A percentile compares a stretch with the other conserved stretches of the same genome.
phyloP scores from a whole-genome alignment of 2,113 vertebrate species.

The Lamprotornis superbus region DNA sequence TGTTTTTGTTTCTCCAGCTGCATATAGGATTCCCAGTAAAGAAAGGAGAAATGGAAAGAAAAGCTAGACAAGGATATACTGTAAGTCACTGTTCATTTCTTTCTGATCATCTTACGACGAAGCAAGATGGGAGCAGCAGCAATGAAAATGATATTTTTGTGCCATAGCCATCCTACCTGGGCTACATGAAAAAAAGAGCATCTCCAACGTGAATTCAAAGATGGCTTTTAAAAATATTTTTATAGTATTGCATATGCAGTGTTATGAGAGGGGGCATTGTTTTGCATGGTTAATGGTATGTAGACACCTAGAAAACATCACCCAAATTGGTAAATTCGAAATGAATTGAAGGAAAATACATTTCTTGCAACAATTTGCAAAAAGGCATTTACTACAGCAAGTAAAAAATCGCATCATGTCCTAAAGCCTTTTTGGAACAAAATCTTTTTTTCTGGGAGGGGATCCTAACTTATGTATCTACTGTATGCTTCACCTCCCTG shows the following conservation, averaged over 20 bases:
- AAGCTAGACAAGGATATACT: background rate
- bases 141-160: background rate
- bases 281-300: background rate
- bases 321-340: background rate
- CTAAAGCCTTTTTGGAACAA: background rate
- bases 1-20: background rate
- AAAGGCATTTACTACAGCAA: background rate
- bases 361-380: background rate
- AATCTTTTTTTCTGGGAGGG: background rate
- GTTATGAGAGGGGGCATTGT: background rate
- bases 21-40: background rate
- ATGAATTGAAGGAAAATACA: rapidly evolving
- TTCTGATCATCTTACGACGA: background rate
- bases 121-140: background rate
- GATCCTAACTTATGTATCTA: background rate
- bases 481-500: rapidly evolving
- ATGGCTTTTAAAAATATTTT: background rate
- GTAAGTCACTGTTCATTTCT: background rate
- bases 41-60: background rate
- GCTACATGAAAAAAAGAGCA: background rate
- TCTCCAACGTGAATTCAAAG: background rate
- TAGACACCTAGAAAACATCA: background rate
- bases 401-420: background rate
- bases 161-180: background rate
- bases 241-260: background rate